These are phyloP conservation scores for Leptinotarsa texana DNA, from an alignment of 1,140 invertebrate species.

Conservation along the genomic window DNA sequence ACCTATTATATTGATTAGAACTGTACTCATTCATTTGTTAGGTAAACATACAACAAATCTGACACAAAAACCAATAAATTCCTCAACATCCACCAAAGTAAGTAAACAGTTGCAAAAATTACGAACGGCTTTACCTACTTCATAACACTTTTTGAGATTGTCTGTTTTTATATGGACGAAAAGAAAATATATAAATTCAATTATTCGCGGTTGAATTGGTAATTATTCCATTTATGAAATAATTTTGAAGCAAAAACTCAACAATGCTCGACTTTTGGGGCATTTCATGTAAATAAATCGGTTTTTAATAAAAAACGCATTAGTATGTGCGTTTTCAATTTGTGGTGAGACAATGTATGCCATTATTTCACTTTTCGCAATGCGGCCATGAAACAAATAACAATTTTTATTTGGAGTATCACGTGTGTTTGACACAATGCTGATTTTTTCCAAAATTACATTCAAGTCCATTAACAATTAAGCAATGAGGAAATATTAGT, in stretches of 20 bases:
- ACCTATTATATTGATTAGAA: no score
- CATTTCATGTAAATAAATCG: conserved; percentile 2
- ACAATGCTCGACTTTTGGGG: background rate
- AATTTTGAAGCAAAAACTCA: background rate
- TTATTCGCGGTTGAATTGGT: background rate
- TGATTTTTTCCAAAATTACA: background rate
- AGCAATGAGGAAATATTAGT: background rate
- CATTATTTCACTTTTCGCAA: conserved; percentile 16
- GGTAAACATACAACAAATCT: no score
- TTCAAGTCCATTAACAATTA: background rate
- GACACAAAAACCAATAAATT: no score
- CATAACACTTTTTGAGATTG: no score
- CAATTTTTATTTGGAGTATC: background rate
- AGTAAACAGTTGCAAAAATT: no score
- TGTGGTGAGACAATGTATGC: conserved; percentile 19
- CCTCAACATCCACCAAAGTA: no score
- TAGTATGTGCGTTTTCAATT: background rate
- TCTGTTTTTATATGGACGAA: no score
- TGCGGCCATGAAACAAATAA: conserved; percentile 18
- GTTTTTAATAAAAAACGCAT: background rate
- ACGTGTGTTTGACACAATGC: background rate
- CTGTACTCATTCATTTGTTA: no score
- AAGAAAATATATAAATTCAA: background rate
- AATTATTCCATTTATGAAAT: background rate
- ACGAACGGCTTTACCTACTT: no score